A percentile compares a stretch with the other conserved stretches of the same genome.
phyloP scores from a whole-genome alignment of 2,797 vertebrate genomes.

The Falco cherrug region DNA sequence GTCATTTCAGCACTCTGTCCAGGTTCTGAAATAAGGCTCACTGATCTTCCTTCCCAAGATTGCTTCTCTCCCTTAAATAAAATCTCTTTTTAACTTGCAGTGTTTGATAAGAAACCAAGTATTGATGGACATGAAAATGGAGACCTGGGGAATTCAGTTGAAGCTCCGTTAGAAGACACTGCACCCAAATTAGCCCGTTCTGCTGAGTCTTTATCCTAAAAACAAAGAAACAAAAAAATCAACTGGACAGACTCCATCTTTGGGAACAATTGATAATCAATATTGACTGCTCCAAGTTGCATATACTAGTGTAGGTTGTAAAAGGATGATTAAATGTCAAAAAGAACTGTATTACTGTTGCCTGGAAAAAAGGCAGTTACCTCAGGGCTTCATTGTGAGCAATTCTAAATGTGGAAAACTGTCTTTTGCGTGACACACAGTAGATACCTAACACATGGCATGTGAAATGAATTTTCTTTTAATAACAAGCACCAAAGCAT shows the following conservation, averaged over 20 bases:
- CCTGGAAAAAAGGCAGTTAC: constrained; percentile 75
- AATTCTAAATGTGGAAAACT: constrained; percentile 73
- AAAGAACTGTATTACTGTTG: constrained; percentile 71
- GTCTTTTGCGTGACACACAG: constrained; percentile 69
- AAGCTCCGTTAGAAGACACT: constrained; percentile 83
- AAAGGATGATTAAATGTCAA: constrained; percentile 60
- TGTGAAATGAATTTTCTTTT: constrained; percentile 70
- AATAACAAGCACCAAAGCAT: constrained; percentile 75
- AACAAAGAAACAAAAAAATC: not conserved
- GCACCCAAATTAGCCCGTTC: constrained; percentile 81
- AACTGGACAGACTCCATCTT: constrained; percentile 48
- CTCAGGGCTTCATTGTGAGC: constrained; percentile 80
- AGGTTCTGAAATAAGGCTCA: not conserved
- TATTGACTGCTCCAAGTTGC: constrained; percentile 65
- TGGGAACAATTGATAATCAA: constrained; percentile 60
- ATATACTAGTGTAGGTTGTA: constrained; percentile 65
- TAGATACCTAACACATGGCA: constrained; percentile 66
- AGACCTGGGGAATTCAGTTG: constrained; percentile 82
- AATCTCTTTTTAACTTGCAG: constrained; percentile 68
- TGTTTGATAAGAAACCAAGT: constrained; percentile 88
- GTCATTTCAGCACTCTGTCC: not conserved
- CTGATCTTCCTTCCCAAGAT: not conserved
- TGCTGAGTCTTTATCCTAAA: constrained; percentile 84
- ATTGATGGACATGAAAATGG: constrained; percentile 87
- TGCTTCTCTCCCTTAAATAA: not conserved